Evolutionary conservation across 2,797 vertebrate genomes (phyloP).

Genomic region (Muscicapa comitata): DNA sequence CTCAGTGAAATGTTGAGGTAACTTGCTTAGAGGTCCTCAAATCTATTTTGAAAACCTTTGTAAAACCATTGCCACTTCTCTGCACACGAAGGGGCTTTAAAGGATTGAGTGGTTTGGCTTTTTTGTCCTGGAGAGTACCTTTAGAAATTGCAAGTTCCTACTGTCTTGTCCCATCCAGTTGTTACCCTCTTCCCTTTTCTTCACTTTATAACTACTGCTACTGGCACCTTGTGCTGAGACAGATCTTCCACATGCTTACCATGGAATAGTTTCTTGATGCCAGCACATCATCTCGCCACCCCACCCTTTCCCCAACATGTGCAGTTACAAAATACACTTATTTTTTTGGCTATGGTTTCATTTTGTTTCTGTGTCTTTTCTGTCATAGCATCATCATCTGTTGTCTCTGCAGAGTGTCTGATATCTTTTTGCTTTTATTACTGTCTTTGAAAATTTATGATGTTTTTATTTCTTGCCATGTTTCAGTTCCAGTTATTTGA

Average conservation of each 20-base stretch:
- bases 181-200: not conserved
- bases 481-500: not conserved
- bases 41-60: not conserved
- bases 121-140: not conserved
- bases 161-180: not conserved
- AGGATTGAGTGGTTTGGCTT: not conserved
- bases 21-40: not conserved
- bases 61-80: not conserved
- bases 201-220: fast-evolving
- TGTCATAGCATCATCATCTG: not conserved
- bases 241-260: not conserved
- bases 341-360: not conserved
- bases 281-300: not conserved
- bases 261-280: not conserved
- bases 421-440: not conserved
- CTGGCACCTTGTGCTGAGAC: not conserved
- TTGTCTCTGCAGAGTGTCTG: not conserved
- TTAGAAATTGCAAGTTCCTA: not conserved
- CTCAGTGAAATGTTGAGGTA: not conserved
- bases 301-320: not conserved
- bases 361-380: not conserved
- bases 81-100: not conserved
- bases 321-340: not conserved
- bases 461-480: not conserved
- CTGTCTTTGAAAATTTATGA: not conserved